These are phyloP conservation scores for Macrobrachium nipponense DNA, from an alignment of 1,140 invertebrate species.

Conservation along the genomic window DNA sequence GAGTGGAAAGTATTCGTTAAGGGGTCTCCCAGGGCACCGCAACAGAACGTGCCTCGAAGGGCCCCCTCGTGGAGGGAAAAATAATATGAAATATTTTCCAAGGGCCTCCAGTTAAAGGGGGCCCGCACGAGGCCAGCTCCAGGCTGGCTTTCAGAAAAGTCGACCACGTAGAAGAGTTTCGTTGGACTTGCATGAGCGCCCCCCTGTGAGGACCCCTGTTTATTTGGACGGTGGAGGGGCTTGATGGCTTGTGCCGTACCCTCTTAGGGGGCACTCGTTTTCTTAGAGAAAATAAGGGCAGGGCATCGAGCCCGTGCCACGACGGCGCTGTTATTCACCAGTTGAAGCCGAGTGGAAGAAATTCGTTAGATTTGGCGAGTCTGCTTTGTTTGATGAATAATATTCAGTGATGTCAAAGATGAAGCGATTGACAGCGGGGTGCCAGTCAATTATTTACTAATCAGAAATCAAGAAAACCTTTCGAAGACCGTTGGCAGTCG, in stretches of 20 bases:
- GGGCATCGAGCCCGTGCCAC: too few relatives aligned
- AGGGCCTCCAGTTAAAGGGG: not conserved
- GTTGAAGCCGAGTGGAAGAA: too few relatives aligned
- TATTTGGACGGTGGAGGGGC: not conserved
- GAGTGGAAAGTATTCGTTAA: constrained; percentile 45
- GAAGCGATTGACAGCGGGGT: too few relatives aligned
- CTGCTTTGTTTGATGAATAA: too few relatives aligned
- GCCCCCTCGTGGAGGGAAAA: not conserved
- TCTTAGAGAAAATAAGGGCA: too few relatives aligned
- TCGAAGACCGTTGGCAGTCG: too few relatives aligned
- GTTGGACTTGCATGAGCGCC: not conserved
- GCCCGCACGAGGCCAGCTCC: not conserved
- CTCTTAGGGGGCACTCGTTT: not conserved
- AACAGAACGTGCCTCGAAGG: not conserved
- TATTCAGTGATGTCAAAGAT: too few relatives aligned
- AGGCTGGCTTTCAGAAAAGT: constrained; percentile 7
- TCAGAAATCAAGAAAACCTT: too few relatives aligned
- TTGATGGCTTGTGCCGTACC: not conserved
- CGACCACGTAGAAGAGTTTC: constrained; percentile 38
- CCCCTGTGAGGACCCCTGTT: not conserved
- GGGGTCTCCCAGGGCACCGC: too few relatives aligned
- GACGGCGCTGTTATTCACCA: too few relatives aligned
- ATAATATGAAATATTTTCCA: not conserved
- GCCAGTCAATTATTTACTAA: too few relatives aligned
- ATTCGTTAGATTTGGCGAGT: too few relatives aligned